These are phyloP conservation scores for Odontomyia ornata DNA, from an alignment of 2,888 invertebrate species.

Conservation along the genomic window DNA sequence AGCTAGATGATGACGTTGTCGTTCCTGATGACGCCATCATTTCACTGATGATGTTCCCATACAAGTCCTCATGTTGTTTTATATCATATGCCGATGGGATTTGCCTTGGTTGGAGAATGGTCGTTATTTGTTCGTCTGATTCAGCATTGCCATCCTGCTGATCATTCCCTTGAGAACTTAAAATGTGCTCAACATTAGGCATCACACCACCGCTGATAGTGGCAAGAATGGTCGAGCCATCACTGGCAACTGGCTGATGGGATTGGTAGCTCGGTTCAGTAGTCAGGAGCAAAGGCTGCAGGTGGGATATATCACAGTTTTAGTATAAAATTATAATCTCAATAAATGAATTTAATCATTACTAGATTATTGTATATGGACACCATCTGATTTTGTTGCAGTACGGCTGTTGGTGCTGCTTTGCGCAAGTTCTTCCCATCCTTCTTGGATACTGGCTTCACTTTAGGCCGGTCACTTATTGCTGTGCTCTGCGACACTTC, in stretches of 20 bases:
- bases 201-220: conserved; percentile 30
- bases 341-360: conserved; percentile 52
- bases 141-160: conserved; percentile 9
- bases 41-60: conserved; percentile 25
- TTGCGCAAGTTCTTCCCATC: conserved; percentile 79
- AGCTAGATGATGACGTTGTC: conserved; percentile 57
- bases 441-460: conserved; percentile 82
- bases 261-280: conserved; percentile 53
- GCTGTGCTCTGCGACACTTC: conserved; percentile 72
- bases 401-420: conserved; percentile 65
- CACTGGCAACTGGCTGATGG: conserved; percentile 34
- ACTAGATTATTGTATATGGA: conserved; percentile 64
- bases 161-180: conserved; percentile 51
- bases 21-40: conserved; percentile 51
- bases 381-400: conserved; percentile 64
- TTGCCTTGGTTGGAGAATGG: conserved; percentile 37
- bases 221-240: conserved; percentile 28
- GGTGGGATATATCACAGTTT: conserved; percentile 17
- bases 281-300: conserved; percentile 53
- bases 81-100: conserved; percentile 51
- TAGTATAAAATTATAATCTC: conserved; percentile 12
- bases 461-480: conserved; percentile 85
- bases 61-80: conserved; percentile 54
- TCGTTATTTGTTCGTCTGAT: neutral
- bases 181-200: conserved; percentile 37